Evolutionary conservation across 2,888 invertebrate genomes (phyloP).

Genomic region (Dusona sp.): DNA sequence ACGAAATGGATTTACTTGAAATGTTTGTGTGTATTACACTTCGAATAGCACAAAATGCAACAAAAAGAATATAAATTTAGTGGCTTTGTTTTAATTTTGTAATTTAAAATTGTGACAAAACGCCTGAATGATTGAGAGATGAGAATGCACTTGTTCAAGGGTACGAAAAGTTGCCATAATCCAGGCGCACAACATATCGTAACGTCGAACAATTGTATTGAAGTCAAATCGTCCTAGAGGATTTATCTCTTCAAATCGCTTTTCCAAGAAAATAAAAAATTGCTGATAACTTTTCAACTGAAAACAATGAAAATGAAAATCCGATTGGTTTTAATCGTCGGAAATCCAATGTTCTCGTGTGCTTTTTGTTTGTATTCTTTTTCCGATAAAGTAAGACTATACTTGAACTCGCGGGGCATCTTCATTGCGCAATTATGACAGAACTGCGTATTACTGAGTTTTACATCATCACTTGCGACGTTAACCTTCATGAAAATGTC

Average conservation of each 20-base stretch:
- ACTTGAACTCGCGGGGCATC: not conserved
- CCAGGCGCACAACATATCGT: not conserved
- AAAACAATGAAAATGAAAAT: not conserved
- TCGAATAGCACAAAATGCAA: not conserved
- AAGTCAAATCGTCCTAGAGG: not conserved
- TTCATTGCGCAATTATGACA: constrained; percentile 8
- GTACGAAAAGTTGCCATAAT: not conserved
- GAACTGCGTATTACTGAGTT: not conserved
- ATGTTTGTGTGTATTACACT: not conserved
- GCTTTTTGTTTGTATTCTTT: not conserved
- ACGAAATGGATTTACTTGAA: not conserved
- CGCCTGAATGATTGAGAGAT: not conserved
- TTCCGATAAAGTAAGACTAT: not conserved
- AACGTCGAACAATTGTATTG: not conserved
- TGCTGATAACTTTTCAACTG: not conserved
- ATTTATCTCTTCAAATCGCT: not conserved
- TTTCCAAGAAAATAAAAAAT: not conserved
- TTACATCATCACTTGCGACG: constrained; percentile 5
- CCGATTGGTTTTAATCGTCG: not conserved
- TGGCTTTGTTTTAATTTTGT: not conserved
- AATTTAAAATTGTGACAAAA: not conserved
- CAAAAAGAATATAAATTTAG: not conserved
- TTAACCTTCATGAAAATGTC: constrained; percentile 8
- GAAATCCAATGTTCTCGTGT: not conserved
- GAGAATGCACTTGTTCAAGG: not conserved